Base-by-base conservation (phyloP, 2,888 invertebrate species). In the Meghimatium bilineatum region DNA sequence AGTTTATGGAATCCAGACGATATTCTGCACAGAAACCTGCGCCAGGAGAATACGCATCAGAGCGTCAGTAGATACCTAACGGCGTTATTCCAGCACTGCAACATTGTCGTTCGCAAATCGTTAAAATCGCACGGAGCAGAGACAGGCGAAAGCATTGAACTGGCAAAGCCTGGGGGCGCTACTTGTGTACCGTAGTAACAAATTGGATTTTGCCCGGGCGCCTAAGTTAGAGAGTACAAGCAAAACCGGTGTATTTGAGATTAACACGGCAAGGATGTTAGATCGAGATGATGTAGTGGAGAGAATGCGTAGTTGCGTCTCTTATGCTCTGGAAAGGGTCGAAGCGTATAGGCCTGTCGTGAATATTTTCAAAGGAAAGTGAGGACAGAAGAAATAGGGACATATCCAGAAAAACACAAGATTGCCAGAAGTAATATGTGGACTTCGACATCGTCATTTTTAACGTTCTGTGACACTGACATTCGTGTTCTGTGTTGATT, bases 111-210 rank as follows among this genome's bases (percentile, higher is more conserved):
- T 14, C n/a, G 23, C 72, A 44, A 72, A 72, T 72, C 72, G 72
- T 72, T 72, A 72, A 72, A 38, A n/a, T 72, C 44, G 72, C n/a
- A 72, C 72, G 44, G 17, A 72, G 72, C 44, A 38, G 26, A 71
- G 5, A 38, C 38, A 71, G 71, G 71, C 71, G 10, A 26, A 26
- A 44, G 44, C 72, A 72, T 44, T 49, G 72, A 72, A 72, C 72
- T 72, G 6, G 72, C 44, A 72, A 44, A 17, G 44, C 72, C 44
- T 38, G 44, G 44, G 49, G 36, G 38, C 71, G 72, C 44, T 72
- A 44, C 49, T 72, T 44, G 72, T 44, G 17, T 49, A 72, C 44
- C 72, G 44, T 29, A 12, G 72, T 44, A 72, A 72, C 44, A 38
- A 72, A 72, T 72, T 72, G 38, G 44, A 72, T 72, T 72, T 72